A percentile compares a stretch with the other conserved stretches of the same genome.
Conservation (phyloP, 2,113 vertebrate genomes). For the Calonectris borealis region DNA sequence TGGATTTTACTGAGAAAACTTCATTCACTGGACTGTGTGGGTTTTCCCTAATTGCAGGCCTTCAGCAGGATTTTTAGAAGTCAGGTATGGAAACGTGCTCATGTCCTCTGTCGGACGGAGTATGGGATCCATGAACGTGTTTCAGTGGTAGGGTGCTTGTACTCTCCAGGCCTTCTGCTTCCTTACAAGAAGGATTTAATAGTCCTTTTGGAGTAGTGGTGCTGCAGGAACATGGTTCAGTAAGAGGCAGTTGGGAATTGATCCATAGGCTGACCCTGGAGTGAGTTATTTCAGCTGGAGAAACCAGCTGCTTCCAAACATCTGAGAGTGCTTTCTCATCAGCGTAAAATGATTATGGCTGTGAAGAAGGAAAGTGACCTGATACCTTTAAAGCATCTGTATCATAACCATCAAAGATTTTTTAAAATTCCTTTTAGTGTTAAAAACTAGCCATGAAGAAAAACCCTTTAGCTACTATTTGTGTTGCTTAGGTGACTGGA, state of each 20-base stretch:
- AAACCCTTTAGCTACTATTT: background rate
- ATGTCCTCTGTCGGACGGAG: background rate
- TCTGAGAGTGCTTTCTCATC: background rate
- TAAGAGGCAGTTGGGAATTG: background rate
- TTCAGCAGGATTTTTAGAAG: background rate
- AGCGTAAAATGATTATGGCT: background rate
- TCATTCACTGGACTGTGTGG: background rate
- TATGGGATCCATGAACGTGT: background rate
- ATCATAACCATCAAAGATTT: background rate
- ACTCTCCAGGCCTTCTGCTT: background rate
- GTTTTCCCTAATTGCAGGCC: background rate
- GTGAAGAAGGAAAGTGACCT: background rate
- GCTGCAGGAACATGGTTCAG: background rate
- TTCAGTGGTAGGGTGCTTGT: background rate
- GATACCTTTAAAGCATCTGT: background rate
- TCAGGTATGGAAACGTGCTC: background rate
- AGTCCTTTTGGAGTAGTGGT: background rate
- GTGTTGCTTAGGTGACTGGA: background rate
- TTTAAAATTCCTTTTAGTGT: background rate
- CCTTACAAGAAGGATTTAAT: background rate
- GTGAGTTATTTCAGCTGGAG: background rate
- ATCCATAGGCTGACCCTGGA: background rate
- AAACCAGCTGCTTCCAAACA: background rate
- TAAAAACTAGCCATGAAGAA: background rate
- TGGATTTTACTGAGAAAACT: background rate